Evolutionary conservation across 2,797 vertebrate genomes (phyloP), one percentile per base, ranked within the genome.

Genomic region (Microctenopoma lineatum): DNA sequence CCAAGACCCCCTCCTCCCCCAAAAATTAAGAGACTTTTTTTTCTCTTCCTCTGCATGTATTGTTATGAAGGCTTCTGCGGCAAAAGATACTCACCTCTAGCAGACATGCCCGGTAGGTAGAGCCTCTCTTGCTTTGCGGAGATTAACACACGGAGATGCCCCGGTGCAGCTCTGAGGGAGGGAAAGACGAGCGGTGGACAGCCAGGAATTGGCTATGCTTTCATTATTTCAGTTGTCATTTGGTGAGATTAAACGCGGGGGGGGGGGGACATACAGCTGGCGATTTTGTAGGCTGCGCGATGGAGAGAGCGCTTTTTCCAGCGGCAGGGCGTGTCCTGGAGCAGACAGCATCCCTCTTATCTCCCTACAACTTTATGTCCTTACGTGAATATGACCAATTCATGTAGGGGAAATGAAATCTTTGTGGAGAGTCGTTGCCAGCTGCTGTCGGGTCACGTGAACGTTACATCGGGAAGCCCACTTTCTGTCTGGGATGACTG

Each of bases 61-160:
- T 69, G 84, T 75, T 75, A 86, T 88, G 81, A 90, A 89, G 76
- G 85, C 80, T 87, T 85, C 87, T 90, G 91, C 87, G 83, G 89
- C 84, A 89, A 71, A 87, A 81, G 75, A 83, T 13, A 92, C 91
- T 93, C 91, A 92, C 92, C 91, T 92, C 86, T 85, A 71, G 90
- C 89, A 88, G 90, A 93, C 91, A 93, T 93, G 92, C 92, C 92
- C 71, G 92, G 90, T 93, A 91, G 87, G 91, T 92, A 83, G 63
- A 79, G 67, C 58, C 66, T 84, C 69, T 88, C 74, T 83, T 65
- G 81, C 58, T 84, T 73, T 77, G 46, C 47, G 47, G 76, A 77
- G 66, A 75, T 66, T 59, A 52, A 25, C 66, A 27, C 73, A 50
- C 68, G 77, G 51, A 71, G 80, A 73, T 79, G 77, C 59, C 54